phyloP scores from a whole-genome alignment of 2,113 vertebrate species.

The Scolopax mira region DNA sequence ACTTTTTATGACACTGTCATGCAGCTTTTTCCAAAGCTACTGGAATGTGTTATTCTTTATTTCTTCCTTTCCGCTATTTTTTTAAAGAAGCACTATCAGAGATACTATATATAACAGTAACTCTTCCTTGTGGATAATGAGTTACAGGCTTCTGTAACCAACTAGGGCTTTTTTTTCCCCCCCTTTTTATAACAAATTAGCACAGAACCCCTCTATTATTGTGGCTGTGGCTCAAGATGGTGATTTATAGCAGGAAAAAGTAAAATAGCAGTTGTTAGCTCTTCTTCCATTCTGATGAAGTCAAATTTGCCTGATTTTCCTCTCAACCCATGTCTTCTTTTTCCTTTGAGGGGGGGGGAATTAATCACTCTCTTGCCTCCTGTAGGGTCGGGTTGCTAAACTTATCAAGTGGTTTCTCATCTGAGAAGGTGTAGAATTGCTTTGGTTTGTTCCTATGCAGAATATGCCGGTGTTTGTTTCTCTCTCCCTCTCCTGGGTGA shows the following conservation, averaged over 20 bases:
- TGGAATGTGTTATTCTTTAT: slow-evolving; percentile 17
- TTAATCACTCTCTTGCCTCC: neutral
- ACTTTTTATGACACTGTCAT: neutral
- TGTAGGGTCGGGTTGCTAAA: neutral
- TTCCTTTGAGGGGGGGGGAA: neutral
- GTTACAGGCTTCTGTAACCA: neutral
- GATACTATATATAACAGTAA: neutral
- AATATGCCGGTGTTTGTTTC: neutral
- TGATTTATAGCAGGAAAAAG: neutral
- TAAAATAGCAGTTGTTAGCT: neutral
- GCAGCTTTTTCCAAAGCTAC: slow-evolving; percentile 33
- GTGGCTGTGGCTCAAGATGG: neutral
- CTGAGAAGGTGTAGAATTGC: neutral
- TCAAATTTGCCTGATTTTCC: neutral
- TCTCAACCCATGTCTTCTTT: neutral
- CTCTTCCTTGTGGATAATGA: neutral
- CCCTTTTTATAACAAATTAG: neutral
- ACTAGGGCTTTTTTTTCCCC: neutral
- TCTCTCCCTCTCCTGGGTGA: neutral
- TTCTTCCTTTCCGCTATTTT: neutral
- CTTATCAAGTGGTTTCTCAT: neutral
- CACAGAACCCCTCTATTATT: neutral
- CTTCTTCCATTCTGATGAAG: neutral
- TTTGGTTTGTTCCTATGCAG: neutral
- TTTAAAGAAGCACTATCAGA: neutral